Evolutionary conservation across 2,797 vertebrate genomes (phyloP), one percentile per base, ranked within the genome.

Genomic region (Liasis olivaceus): DNA sequence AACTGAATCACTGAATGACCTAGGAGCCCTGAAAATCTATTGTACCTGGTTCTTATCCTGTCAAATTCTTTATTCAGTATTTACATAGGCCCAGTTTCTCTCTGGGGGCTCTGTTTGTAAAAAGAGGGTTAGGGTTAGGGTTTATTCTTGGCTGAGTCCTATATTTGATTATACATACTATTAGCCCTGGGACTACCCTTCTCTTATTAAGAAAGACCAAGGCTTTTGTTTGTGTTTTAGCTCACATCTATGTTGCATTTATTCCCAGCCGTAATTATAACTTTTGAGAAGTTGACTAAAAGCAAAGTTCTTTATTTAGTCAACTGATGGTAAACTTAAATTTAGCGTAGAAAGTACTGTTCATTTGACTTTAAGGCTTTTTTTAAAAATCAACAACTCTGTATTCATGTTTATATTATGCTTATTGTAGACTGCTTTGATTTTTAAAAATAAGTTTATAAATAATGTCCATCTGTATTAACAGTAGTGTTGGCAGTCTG

Each of bases 401-500:
- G n/a, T 54, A 81, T 62, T 63, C 22, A 15, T 42, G 84, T 88
- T 64, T 28, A 84, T 24, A 51, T 58, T 93, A 15, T 90, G 42
- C 26, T 87, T 51, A 90, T 42, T 90, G 24, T 28, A 87, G 58
- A 60, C 13, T 63, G 28, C 22, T 84, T 36, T 92, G 47, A 36
- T 14, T 56, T 93, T 77, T 90, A 90, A n/a, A 90, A 87, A 15
- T 58, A 63, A 47, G 15, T 58, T 63, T 88, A 63, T 90, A 85
- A 90, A 93, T 54, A 63, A 87, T 69, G 88, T 22, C 47, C 36
- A 56, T 63, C 63, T 66, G 64, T 31, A 56, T 9, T 56, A 26
- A 42, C 11, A 81, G 90, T 26, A 89, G 8, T 92, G 94, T 93
- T 93, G 91, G 90, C 93, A 85, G 91, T 86, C 54, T 2, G 86